Evolutionary conservation across 1,140 invertebrate species (phyloP), one percentile per base, ranked within the genome.

Genomic region (Tetramorium parvispinum): DNA sequence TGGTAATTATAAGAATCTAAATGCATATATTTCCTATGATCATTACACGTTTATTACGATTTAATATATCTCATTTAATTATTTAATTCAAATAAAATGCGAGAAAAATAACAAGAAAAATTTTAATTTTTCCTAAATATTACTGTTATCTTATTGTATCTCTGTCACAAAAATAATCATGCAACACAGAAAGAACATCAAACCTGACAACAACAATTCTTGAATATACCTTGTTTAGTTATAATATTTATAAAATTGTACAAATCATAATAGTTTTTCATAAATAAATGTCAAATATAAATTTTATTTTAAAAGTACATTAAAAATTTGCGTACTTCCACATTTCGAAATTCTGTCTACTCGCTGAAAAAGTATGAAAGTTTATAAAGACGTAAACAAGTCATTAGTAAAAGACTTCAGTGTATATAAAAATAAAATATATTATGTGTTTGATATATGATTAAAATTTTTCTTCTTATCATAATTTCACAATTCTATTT

Each of bases 1-100:
- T 93, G 97, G 98, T 98, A 96, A 97, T 96, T 95, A 93, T 92
- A 93, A 88, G 55, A 83, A 83, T 73, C 55, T 6, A 18, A 75
- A 73, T 57, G 2, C 27, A 43, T 24, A 18, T 11, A n/a, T 27
- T 40, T 0, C n/a, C 27, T 21, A 3, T 4, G 46, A 32, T 21
- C 13, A 13, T 10, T 71, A 24, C 66, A 73, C 59, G 18, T 59
- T 40, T 73, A 18, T 71, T 70, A 13, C 2, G n/a, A 7, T 24
- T 40, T 27, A 5, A 5, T 37, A 55, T 40, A 79, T 53, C 4
- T 21, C 24, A 79, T 53, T 13, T 16, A 49, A 3, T 32, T 32
- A 32, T 32, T 32, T 32, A 27, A 32, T 40, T 51, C 1, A 32
- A 10, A 3, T 21, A 5, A 18, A 46, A 18, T 59, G 0, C 2